Conservation (phyloP, 1,140 invertebrate genomes). For the Trichogramma pretiosum region DNA sequence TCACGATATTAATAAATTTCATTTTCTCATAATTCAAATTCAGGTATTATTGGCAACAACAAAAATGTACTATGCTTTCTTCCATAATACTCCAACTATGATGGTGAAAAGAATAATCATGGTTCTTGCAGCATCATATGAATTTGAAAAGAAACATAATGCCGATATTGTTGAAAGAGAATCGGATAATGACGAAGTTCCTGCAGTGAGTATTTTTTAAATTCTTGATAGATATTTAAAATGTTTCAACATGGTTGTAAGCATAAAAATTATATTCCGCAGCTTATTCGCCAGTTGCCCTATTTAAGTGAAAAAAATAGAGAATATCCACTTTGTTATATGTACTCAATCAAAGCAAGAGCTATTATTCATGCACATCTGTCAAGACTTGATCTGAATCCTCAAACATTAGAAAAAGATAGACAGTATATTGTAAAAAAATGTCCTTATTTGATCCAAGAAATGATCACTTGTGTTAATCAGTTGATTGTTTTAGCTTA, state of each 20-base stretch:
- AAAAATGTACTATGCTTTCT: slow-evolving; percentile 91
- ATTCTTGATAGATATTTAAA: slow-evolving; percentile 6
- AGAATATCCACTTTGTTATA: slow-evolving; percentile 82
- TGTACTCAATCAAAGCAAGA: slow-evolving; percentile 95
- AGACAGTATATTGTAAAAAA: slow-evolving; percentile 83
- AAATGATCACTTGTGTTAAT: slow-evolving; percentile 93
- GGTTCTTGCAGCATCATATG: slow-evolving; percentile 90
- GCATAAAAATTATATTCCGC: slow-evolving; percentile 32
- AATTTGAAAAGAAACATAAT: slow-evolving; percentile 92
- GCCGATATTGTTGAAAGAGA: slow-evolving; percentile 87
- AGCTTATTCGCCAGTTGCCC: slow-evolving; percentile 83
- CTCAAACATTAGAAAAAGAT: slow-evolving; percentile 75
- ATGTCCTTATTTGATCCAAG: slow-evolving; percentile 91
- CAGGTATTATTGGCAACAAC: slow-evolving; percentile 90
- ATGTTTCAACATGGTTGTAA: slow-evolving; percentile 13
- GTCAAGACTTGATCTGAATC: slow-evolving; percentile 69
- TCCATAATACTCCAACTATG: slow-evolving; percentile 93
- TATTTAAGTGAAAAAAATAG: slow-evolving; percentile 91
- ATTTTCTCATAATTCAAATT: slow-evolving; percentile 20
- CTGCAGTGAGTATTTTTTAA: slow-evolving; percentile 55
- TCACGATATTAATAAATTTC: not conserved
- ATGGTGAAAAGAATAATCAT: slow-evolving; percentile 89
- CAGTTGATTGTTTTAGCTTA: slow-evolving; percentile 88
- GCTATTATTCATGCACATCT: slow-evolving; percentile 92
- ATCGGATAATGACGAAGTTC: slow-evolving; percentile 92